Percentiles rank a stretch among this genome's conserved stretches.
Conservation (phyloP, 2,113 vertebrate species). For the Stomatorhinus ivindoensis region DNA sequence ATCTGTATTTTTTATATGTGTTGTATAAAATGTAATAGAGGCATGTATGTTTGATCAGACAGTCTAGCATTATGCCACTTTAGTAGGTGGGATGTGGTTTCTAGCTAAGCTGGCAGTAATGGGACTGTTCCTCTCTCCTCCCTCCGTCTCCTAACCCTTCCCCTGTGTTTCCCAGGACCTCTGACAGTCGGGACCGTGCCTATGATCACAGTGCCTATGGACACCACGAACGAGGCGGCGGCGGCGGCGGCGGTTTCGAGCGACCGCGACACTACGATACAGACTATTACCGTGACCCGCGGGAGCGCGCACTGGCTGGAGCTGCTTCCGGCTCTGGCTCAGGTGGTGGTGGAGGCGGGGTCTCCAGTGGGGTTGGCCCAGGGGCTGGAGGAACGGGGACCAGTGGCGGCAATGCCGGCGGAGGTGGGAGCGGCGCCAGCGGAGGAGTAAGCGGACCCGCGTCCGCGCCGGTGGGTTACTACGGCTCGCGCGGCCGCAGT, state of each 20-base stretch:
- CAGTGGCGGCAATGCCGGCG: slow-evolving; percentile 67
- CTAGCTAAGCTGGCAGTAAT: not conserved
- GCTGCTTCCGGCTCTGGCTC: slow-evolving; percentile 44
- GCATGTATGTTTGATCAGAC: not conserved
- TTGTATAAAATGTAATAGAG: not conserved
- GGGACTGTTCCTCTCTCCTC: not conserved
- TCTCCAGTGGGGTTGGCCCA: slow-evolving; percentile 34
- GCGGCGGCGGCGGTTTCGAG: slow-evolving; percentile 79
- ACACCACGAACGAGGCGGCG: slow-evolving; percentile 87
- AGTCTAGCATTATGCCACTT: not conserved
- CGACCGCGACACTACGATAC: slow-evolving; percentile 94
- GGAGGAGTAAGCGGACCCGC: slow-evolving; percentile 36
- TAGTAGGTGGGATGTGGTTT: not conserved
- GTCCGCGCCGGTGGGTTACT: slow-evolving; percentile 71
- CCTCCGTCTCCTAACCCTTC: slow-evolving; percentile 37
- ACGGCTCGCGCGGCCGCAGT: slow-evolving; percentile 90
- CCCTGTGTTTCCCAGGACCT: slow-evolving; percentile 70
- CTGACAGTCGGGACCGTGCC: slow-evolving; percentile 91
- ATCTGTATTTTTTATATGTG: not conserved
- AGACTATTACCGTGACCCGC: slow-evolving; percentile 92
- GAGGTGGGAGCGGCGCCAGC: slow-evolving; percentile 43
- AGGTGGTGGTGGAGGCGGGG: slow-evolving; percentile 38
- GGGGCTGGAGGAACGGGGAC: slow-evolving; percentile 43
- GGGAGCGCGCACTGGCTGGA: slow-evolving; percentile 82
- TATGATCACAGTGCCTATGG: slow-evolving; percentile 98